These are phyloP conservation scores for Toxotes chatareus DNA, from an alignment of 2,113 vertebrate species.

Conservation along the genomic window DNA sequence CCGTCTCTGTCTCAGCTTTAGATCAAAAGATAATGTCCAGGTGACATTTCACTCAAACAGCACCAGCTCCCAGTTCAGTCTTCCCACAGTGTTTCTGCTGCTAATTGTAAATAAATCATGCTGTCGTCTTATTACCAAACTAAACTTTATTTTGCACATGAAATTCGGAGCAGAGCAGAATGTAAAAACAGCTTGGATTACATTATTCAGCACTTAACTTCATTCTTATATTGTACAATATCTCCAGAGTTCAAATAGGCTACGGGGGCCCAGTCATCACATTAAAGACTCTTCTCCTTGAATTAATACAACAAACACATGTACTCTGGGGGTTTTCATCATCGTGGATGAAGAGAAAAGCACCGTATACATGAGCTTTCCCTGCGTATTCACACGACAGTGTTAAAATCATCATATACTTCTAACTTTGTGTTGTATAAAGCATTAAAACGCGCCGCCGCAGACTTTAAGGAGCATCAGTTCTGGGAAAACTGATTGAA, in stretches of 20 bases:
- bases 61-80: too few species aligned
- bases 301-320: not conserved
- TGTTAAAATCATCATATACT: not conserved
- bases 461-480: not conserved
- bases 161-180: slow-evolving; percentile 11
- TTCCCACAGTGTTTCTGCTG: not conserved
- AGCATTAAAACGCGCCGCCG: not conserved
- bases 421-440: not conserved
- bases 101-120: slow-evolving; percentile 2
- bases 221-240: not conserved
- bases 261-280: not conserved
- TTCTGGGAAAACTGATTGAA: not conserved
- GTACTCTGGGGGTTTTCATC: not conserved
- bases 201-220: slow-evolving; percentile 11
- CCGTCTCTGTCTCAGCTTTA: not conserved
- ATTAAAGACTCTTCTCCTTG: not conserved
- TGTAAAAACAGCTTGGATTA: slow-evolving; percentile 18
- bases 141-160: slow-evolving; percentile 53
- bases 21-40: not conserved
- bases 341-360: not conserved
- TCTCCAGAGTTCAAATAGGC: not conserved
- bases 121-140: slow-evolving; percentile 14
- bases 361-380: not conserved
- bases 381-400: not conserved
- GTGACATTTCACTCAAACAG: not conserved